phyloP scores from a whole-genome alignment of 1,140 invertebrate species.

The Hydropsyche tenuis region DNA sequence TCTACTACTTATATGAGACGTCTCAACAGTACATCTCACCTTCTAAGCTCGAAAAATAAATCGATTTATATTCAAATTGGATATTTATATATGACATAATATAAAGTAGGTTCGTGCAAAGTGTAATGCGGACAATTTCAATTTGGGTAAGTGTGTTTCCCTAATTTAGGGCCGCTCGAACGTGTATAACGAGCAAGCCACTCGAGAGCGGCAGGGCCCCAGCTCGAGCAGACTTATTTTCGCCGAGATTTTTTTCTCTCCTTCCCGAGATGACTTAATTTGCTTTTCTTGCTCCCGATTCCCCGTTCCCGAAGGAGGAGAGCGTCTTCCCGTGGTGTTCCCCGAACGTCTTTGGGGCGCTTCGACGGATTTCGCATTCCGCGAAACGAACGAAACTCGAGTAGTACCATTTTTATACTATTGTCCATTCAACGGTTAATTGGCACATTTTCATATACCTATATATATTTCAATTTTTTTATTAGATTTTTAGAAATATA shows the following conservation, averaged over 20 bases:
- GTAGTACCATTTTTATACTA: conserved; percentile 1
- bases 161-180: conserved; percentile 24
- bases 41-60: too few species aligned
- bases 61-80: too few species aligned
- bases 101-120: too few species aligned
- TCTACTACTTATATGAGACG: too few species aligned
- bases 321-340: conserved; percentile 1
- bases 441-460: too few species aligned
- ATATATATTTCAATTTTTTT: too few species aligned
- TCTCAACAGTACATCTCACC: too few species aligned
- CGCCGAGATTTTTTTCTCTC: conserved; percentile 18
- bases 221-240: conserved; percentile 22
- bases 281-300: conserved; percentile 27
- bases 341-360: neutral
- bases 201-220: conserved; percentile 3
- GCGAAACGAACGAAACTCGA: neutral
- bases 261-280: conserved; percentile 26
- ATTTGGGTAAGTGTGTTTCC: conserved; percentile 27
- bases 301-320: neutral
- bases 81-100: too few species aligned
- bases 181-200: conserved; percentile 22
- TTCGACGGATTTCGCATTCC: conserved; percentile 5
- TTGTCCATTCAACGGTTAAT: too few species aligned
- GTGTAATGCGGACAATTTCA: conserved; percentile 24
- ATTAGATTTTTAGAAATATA: too few species aligned